Conservation (phyloP, 2,797 vertebrate species). For the Odontamblyopus rebecca region DNA sequence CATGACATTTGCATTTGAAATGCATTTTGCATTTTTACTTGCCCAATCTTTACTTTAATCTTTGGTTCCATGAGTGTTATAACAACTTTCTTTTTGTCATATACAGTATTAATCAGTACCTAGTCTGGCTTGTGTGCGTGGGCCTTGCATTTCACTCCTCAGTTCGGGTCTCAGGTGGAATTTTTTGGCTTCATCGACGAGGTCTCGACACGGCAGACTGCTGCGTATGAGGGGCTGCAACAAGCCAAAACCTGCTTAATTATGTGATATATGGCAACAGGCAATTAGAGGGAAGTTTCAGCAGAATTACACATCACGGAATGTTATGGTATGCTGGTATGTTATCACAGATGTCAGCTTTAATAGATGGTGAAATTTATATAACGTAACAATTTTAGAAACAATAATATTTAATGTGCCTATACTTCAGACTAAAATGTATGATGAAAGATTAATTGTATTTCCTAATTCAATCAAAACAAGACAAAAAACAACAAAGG, state of each 20-base stretch:
- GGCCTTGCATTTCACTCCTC: conserved; percentile 97
- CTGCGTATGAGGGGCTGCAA: conserved; percentile 92
- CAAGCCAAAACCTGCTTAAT: conserved; percentile 48
- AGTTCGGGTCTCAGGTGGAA: conserved; percentile 96
- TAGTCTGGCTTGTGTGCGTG: conserved; percentile 92
- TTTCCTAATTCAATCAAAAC: not conserved
- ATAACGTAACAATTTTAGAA: not conserved
- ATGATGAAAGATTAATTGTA: not conserved
- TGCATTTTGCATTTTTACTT: not conserved
- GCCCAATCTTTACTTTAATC: not conserved
- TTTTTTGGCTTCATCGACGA: conserved; percentile 98
- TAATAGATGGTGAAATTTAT: not conserved
- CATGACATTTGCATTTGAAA: too few species aligned
- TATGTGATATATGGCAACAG: conserved; percentile 27
- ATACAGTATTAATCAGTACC: conserved; percentile 53
- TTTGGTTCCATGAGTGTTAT: too few species aligned
- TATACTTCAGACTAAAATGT: not conserved
- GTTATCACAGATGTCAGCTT: conserved; percentile 3
- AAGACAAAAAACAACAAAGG: not conserved
- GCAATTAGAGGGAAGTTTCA: conserved; percentile 13
- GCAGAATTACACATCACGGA: conserved; percentile 21
- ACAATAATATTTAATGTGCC: not conserved
- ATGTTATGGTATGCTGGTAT: not conserved
- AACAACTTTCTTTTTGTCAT: not conserved
- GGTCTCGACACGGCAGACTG: conserved; percentile 95